Evolutionary conservation across 2,113 vertebrate species (phyloP), one percentile per base, ranked within the genome.

Genomic region (Eurystomus gularis): DNA sequence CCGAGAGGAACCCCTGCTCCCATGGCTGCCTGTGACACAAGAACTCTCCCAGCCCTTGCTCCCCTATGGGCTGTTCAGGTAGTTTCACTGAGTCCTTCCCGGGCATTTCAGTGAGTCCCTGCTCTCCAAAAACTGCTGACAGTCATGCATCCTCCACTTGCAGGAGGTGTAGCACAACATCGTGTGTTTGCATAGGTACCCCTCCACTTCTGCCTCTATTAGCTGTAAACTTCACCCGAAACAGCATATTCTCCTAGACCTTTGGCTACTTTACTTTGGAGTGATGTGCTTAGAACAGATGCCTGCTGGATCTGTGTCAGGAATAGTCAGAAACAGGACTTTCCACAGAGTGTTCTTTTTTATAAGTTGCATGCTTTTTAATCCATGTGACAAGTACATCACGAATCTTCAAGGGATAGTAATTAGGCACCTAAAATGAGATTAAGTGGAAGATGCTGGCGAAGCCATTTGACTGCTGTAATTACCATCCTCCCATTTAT

Each of bases 401-500:
- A 52, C 40, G 61, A 58, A 89, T 69, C 78, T 94, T 82, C 73
- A 72, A 82, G 61, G 51, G 72, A 76, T 60, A 85, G n/a, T 96
- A 91, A 91, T 88, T 94, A 94, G 73, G 62, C 48, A 93, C 44
- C 37, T 89, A 64, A 93, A 87, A 83, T 17, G 35, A 94, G 91
- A 94, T 95, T 92, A 94, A 78, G 51, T 51, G 33, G 86, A 95
- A 90, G 61, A 69, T 83, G 82, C 88, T 89, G 68, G 69, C 72
- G 93, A 88, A 91, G 77, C 51, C 61, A 68, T 87, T 91, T 94
- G 48, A 35, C 65, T 94, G 83, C 81, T 95, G 9, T 93, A 95
- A 96, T 93, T 95, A 91, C 42, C 65, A 51, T 75, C 52, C 76
- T 94, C 48, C 69, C 84, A 55, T 85, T 94, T 86, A 86, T 3